phyloP scores from a whole-genome alignment of 92 coral and sea anemone genomes.

The Actinostola sp. region DNA sequence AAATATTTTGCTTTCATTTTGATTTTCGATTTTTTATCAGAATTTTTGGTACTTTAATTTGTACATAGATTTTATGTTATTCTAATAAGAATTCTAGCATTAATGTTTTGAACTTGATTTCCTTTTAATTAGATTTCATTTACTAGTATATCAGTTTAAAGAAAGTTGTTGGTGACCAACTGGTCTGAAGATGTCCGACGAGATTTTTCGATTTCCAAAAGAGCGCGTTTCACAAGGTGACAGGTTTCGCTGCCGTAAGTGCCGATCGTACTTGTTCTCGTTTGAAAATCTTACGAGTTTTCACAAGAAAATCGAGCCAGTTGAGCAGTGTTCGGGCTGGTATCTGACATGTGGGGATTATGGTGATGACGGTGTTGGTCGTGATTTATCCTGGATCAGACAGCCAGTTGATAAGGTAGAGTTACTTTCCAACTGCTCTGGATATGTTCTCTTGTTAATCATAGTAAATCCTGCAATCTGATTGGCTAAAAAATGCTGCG shows the following conservation, averaged over 20 bases:
- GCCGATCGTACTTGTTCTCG: constrained; percentile 63
- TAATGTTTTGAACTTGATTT: too few relatives aligned
- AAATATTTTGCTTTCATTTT: background rate
- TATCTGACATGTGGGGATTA: constrained; percentile 37
- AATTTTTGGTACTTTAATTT: too few relatives aligned
- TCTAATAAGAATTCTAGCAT: too few relatives aligned
- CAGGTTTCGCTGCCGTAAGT: constrained; percentile 77
- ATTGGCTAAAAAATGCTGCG: too few relatives aligned
- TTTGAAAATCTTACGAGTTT: constrained; percentile 38
- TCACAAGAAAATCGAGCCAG: constrained; percentile 44
- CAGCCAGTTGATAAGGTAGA: constrained; percentile 65
- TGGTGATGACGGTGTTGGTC: background rate
- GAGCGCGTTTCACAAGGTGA: constrained; percentile 36
- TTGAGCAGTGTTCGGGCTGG: constrained; percentile 73
- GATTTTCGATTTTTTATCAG: too few relatives aligned
- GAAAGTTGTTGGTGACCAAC: background rate
- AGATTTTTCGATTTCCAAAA: constrained; percentile 20
- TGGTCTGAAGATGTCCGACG: background rate
- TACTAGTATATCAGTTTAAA: too few relatives aligned
- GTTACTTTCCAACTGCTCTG: too few relatives aligned
- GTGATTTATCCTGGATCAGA: constrained; percentile 62
- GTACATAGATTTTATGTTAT: too few relatives aligned
- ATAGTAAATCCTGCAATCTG: too few relatives aligned
- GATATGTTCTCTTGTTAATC: too few relatives aligned
- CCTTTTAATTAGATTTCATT: too few relatives aligned